Evolutionary conservation across 2,113 vertebrate species (phyloP), one percentile per base, ranked within the genome.

Genomic region (Jaculus jaculus): DNA sequence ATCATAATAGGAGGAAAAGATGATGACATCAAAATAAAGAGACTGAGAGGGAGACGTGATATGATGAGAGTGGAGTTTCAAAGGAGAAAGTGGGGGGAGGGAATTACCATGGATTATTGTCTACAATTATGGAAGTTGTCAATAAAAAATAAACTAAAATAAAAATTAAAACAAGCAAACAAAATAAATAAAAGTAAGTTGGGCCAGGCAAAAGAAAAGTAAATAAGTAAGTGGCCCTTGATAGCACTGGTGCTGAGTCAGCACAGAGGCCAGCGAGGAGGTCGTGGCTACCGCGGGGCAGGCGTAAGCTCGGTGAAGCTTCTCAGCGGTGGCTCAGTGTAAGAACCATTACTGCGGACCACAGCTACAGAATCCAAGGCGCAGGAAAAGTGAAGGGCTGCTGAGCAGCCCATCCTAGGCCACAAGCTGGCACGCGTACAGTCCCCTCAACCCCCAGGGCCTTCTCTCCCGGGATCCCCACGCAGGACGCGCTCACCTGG

Each of bases 401-500:
- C 82, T 37, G 54, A 30, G 16, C 26, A 58, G 34, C 23, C 16
- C 24, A 23, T 30, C 74, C 74, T 9, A n/a, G 39, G 69, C 61
- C 60, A 61, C 0, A 42, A 24, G 47, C 79, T 16, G 73, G 61
- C 26, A 9, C 77, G 34, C 26, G 23, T 58, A 28, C n/a, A 13
- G 12, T 74, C 32, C 15, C 3, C 24, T 3, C 12, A 28, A 18
- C 5, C 32, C 65, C 58, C 7, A 5, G n/a, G 34, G 13, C 54
- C 11, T 54, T 18, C 72, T n/a, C 72, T n/a, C 34, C 72, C 11
- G 17, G 72, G 24, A 3, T 79, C 60, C 69, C n/a, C 32, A 61
- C 77, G 23, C 16, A 61, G 26, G 18, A 28, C 0, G 0, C 1
- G 97, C 99, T 71, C 97, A 99, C 99, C 97, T 99, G 92, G 99